phyloP scores from a whole-genome alignment of 1,140 invertebrate genomes.

The Proales similis region DNA sequence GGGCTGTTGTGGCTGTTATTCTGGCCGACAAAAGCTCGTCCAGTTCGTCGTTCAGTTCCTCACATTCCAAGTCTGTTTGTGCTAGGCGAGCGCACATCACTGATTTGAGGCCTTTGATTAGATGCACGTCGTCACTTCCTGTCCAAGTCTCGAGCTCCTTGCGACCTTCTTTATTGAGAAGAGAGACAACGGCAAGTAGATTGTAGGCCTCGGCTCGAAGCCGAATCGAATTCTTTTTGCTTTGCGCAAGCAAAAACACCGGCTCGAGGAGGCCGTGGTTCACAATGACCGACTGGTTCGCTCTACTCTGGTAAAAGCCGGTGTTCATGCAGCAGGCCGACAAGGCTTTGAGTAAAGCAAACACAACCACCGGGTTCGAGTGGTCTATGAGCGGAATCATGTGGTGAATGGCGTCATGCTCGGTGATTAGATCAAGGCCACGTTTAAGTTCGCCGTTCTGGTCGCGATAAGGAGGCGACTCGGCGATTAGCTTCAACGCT shows the following conservation, averaged over 20 bases:
- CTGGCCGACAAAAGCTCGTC: background rate
- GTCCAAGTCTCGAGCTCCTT: no score
- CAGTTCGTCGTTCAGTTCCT: no score
- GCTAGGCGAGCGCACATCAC: no score
- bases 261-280: no score
- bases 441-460: no score
- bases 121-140: no score
- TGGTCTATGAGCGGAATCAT: no score
- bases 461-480: conserved; percentile 22
- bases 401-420: no score
- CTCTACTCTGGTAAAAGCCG: background rate
- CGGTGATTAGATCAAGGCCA: no score
- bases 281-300: conserved; percentile 16
- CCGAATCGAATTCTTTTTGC: background rate
- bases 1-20: background rate
- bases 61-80: no score
- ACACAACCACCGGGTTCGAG: background rate
- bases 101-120: no score
- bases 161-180: conserved; percentile 6
- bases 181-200: background rate
- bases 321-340: conserved; percentile 14
- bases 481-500: conserved; percentile 2
- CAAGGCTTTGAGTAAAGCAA: conserved; percentile 3
- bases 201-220: conserved; percentile 8
- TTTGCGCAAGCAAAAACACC: conserved; percentile 2